Evolutionary conservation across 1,140 invertebrate species (phyloP).

Genomic region (Teleogryllus occipitalis): DNA sequence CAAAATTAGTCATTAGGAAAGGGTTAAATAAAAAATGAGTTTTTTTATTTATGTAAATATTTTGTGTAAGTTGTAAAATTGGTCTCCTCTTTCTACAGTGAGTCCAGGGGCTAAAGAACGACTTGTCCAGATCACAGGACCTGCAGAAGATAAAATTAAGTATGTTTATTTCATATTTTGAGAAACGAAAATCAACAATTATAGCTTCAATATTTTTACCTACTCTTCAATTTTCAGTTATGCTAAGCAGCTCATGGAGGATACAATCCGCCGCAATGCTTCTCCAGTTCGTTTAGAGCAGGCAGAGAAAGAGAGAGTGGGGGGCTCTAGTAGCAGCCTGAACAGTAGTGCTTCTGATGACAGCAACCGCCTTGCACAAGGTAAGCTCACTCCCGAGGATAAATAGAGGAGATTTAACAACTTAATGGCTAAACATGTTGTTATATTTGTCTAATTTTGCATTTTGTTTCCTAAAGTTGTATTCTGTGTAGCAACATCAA

Average conservation of each 20-base stretch:
- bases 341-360: slow-evolving; percentile 71
- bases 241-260: slow-evolving; percentile 83
- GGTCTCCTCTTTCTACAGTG: slow-evolving; percentile 50
- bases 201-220: neutral
- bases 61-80: neutral
- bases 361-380: slow-evolving; percentile 32
- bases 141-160: slow-evolving; percentile 84
- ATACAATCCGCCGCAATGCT: slow-evolving; percentile 84
- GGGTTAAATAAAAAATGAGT: no score
- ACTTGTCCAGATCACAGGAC: slow-evolving; percentile 85
- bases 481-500: no score
- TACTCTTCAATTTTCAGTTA: slow-evolving; percentile 49
- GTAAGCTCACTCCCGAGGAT: slow-evolving; percentile 13
- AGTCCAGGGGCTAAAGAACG: slow-evolving; percentile 85
- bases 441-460: neutral
- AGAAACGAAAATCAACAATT: neutral
- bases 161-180: slow-evolving; percentile 41
- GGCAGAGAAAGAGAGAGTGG: slow-evolving; percentile 36
- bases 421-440: neutral
- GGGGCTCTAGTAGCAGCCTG: slow-evolving; percentile 53
- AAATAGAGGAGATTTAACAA: slow-evolving; percentile 37
- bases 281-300: slow-evolving; percentile 70
- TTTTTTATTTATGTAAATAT: neutral
- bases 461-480: neutral
- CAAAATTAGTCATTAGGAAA: no score